Evolutionary conservation across 2,113 vertebrate genomes (phyloP), one percentile per base, ranked within the genome.

Genomic region (Takifugu bimaculatus): DNA sequence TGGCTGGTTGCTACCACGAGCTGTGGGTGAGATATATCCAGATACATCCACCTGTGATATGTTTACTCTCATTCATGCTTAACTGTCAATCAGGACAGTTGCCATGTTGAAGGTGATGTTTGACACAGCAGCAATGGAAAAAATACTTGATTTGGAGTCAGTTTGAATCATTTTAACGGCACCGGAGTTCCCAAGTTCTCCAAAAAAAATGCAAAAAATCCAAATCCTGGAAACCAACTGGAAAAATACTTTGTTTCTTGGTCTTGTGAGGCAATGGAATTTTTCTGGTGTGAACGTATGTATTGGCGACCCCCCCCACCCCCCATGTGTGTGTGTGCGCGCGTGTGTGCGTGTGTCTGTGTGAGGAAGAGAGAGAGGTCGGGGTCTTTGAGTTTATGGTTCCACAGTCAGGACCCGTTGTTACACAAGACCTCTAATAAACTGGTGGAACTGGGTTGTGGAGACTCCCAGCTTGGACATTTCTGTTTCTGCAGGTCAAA

Each of bases 351-450:
- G 15, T 59, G 15, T 20, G 43, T 20, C 20, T 20, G 20, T 20
- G 54, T 44, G 53, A 13, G 1, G 60, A 47, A 14, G 42, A 45
- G 10, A 56, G 44, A 13, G 47, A 42, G 13, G 54, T 63, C 45
- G 47, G 47, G 13, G 54, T 63, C 49, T 70, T 63, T 60, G 57
- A 49, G 59, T 81, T 85, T 81, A 79, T 60, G 43, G 49, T 72
- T 39, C 13, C 29, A 26, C 28, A 0, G 15, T 55, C 32, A 53
- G 58, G 15, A 20, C n/a, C 52, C 29, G 47, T 13, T 42, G 39
- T 88, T 78, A 63, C 68, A 54, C 52, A 82, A 54, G 51, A 74
- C 26, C 13, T 42, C 50, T 72, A 65, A 78, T 62, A 80, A 84
- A 77, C 47, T 13, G 26, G 28, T 32, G 28, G 9, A 62, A 52